These are phyloP conservation scores for Ptilorrhoa leucosticta DNA, from an alignment of 2,113 vertebrate genomes.

Conservation along the genomic window DNA sequence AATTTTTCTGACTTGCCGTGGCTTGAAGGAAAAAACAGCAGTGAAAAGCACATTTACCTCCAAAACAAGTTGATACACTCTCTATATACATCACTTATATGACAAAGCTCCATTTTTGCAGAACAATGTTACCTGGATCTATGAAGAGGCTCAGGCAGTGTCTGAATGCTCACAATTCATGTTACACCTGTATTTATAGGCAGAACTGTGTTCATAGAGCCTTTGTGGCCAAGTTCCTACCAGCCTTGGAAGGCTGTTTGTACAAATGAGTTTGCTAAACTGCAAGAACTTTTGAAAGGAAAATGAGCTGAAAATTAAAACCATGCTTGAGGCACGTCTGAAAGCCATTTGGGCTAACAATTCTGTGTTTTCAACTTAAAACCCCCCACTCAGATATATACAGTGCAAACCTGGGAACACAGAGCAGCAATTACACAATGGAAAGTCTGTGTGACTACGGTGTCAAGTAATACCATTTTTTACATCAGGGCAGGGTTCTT, in stretches of 20 bases:
- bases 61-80: background rate
- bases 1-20: background rate
- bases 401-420: background rate
- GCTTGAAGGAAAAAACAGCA: background rate
- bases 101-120: background rate
- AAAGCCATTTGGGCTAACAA: background rate
- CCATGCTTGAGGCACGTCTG: background rate
- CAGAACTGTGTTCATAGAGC: background rate
- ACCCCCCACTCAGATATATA: background rate
- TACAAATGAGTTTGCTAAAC: background rate
- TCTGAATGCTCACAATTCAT: background rate
- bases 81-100: background rate
- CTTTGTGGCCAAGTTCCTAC: background rate
- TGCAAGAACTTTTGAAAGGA: background rate
- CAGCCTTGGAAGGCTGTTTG: background rate
- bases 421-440: background rate
- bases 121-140: background rate
- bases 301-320: background rate
- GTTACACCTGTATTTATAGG: background rate
- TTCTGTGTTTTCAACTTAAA: background rate
- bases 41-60: background rate
- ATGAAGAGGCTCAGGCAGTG: background rate
- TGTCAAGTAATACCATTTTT: background rate
- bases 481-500: background rate
- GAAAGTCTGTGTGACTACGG: background rate